Base-by-base conservation (phyloP, 2,888 invertebrate species). In the Epicampocera succincta region DNA sequence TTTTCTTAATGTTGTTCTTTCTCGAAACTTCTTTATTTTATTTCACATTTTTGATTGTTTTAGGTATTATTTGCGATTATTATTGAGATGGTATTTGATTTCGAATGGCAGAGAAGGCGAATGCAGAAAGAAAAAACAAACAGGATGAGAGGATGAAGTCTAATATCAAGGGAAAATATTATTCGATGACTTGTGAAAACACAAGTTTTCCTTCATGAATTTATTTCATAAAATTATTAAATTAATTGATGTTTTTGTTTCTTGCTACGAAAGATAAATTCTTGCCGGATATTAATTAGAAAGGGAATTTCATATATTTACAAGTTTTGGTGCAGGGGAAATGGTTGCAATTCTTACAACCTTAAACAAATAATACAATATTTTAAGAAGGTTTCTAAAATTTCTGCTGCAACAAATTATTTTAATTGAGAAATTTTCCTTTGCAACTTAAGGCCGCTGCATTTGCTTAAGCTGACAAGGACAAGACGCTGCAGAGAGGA, bases 31-130 rank as follows among this genome's bases (percentile, higher is more conserved):
- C 2, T 21, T 42, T 25, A 56, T 33, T 48, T 38, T 6, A 0
- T 11, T 5, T 25, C n/a, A n/a, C n/a, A n/a, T n/a, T 66, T 25
- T 44, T 40, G 60, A 65, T 60, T 66, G 33, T 72, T 60, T 72
- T 25, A 66, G 58, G 15, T 66, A 66, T 78, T 72, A 78, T 78
- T 78, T 78, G 72, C 72, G 56, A 44, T 72, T 78, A 77, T 48
- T 63, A 78, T 78, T 66, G 78, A 33, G 33, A 72, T 72, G 50
- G 25, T 72, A 38, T 78, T 72, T 72, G 72, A 78, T 50, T 78
- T 66, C 33, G 65, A 50, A 60, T 65, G 42, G 50, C 46, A 66
- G n/a, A 8, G 52, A 38, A 29, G 46, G 54, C 15, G 40, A 50
- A 40, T n/a, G n/a, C 3, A 33, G 9, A 33, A 33, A 4, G 8